These are phyloP conservation scores for Dendrocincla tyrannina DNA, from an alignment of 2,797 vertebrate species.

Conservation along the genomic window DNA sequence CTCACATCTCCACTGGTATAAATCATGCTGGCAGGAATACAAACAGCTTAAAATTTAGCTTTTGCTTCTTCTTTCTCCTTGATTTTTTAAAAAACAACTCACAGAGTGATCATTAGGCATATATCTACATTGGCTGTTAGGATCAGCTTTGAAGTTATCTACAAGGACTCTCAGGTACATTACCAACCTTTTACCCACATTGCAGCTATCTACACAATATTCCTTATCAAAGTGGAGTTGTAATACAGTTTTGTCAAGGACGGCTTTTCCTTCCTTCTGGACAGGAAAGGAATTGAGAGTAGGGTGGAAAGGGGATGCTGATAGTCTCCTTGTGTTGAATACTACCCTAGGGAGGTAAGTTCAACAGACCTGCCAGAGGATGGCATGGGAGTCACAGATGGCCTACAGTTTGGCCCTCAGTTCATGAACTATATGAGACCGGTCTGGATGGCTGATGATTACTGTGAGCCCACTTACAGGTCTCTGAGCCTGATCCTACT, in stretches of 20 bases:
- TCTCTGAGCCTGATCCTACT: background rate
- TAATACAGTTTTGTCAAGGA: background rate
- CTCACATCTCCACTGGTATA: background rate
- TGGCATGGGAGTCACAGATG: background rate
- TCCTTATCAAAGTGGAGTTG: background rate
- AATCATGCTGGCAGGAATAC: slow-evolving; percentile 5
- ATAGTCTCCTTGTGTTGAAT: background rate
- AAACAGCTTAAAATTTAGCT: background rate
- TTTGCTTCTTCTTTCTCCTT: background rate
- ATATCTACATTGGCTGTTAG: background rate
- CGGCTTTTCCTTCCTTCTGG: background rate
- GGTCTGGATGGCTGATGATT: background rate
- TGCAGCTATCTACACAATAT: background rate
- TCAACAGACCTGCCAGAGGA: background rate
- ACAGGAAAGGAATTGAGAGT: background rate
- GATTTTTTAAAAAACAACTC: background rate
- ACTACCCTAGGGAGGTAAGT: background rate
- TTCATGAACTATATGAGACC: background rate
- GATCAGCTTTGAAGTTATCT: background rate
- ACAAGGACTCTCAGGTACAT: background rate
- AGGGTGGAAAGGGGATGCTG: background rate
- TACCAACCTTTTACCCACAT: background rate
- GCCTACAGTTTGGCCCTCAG: background rate
- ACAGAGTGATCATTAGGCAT: background rate
- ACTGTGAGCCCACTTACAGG: background rate